Conservation (phyloP, 1,140 invertebrate genomes). For the Pantala flavescens region DNA sequence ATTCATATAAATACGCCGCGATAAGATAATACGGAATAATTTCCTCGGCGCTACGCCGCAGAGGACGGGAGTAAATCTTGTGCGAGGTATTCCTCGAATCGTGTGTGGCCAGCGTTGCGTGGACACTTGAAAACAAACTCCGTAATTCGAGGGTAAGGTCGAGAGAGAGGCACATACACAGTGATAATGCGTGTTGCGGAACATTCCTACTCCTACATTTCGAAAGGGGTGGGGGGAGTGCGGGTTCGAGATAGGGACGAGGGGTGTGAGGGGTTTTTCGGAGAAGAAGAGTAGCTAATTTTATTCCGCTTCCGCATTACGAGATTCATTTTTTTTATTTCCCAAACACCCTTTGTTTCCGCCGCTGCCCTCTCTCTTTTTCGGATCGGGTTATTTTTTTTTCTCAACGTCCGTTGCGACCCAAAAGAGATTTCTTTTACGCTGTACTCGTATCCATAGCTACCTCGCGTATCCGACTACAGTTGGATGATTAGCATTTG, state of each 20-base stretch:
- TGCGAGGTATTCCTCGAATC: no score
- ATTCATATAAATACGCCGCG: no score
- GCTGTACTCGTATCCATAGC: neutral
- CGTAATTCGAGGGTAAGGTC: neutral
- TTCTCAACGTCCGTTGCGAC: neutral
- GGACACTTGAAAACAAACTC: slow-evolving; percentile 5
- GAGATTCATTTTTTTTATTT: slow-evolving; percentile 8
- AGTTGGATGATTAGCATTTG: no score
- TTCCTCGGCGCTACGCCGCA: no score
- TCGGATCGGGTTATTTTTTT: neutral
- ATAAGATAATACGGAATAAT: no score
- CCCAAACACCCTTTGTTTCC: neutral
- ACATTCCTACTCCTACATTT: neutral
- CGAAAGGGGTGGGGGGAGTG: neutral
- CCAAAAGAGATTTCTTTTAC: neutral
- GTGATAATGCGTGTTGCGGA: neutral
- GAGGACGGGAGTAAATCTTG: no score
- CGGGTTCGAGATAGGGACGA: neutral
- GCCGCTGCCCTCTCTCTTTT: neutral
- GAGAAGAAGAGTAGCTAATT: neutral
- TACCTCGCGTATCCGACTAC: no score
- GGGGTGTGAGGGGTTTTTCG: neutral
- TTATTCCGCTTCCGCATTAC: neutral
- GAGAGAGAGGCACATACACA: neutral
- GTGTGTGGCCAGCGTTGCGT: neutral